Evolutionary conservation across 2,113 vertebrate species (phyloP), one percentile per base, ranked within the genome.

Genomic region (Taxidea taxus): DNA sequence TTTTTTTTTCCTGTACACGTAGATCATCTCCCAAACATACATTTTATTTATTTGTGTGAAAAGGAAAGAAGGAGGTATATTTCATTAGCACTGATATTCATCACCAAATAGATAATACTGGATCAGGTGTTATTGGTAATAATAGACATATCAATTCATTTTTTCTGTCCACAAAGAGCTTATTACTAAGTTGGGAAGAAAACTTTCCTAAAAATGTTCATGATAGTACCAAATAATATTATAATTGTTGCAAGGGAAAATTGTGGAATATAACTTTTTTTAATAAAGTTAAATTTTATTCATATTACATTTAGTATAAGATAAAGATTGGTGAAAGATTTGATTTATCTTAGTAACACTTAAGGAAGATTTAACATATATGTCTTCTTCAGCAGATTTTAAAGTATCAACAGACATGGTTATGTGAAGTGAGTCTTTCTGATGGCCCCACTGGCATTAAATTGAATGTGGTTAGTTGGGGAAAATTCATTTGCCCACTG

Each of bases 231-330:
- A 29, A 94, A 37, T 44, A 42, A 92, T 81, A 51, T 39, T 87
- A 74, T 64, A 87, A n/a, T 51, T 92, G 6, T 64, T 87, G 10
- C 62, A 66, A 15, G 1, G 10, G 25, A 78, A 95, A 91, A 82
- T 90, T 83, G 47, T 27, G 31, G 72, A 77, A 70, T 68, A 20
- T 0, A 42, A 11, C 18, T 89, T 5, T 4, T 88, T 34, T 8
- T 49, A 70, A 72, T 60, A 47, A 90, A 34, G 49, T 81, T 56
- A 81, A 89, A 49, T 80, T 93, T 90, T 92, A 92, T 91, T 82
- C 21, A 70, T 62, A n/a, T 74, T 74, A 68, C 4, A 81, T 64
- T 70, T 68, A 54, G 87, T 90, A 34, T 84, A 44, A 90, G 11
- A n/a, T 80, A 77, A 83, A 87, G 5, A 80, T 37, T 14, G 4